Base-by-base conservation (phyloP, 2,888 invertebrate species). In the Malthinus seriepunctatus region DNA sequence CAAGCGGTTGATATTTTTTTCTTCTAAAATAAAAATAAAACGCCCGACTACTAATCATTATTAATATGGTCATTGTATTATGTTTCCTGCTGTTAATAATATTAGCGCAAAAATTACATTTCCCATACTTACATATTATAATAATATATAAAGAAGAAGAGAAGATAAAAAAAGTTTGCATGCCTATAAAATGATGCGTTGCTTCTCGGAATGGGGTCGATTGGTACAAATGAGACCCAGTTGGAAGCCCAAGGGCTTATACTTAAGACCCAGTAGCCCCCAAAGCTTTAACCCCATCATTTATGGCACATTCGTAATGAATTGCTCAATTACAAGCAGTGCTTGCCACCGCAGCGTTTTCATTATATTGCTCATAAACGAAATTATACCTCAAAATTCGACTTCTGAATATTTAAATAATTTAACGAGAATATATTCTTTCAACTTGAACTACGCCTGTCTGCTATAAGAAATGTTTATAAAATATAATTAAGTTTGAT, bases 271-370 rank as follows among this genome's bases (percentile, higher is more conserved):
- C 72, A 61, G 72, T 72, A 72, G 72, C 69, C 71, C 68, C 66
- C 23, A 23, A 53, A 64, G 67, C 67, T 61, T 46, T 67, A 67
- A 67, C 69, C 69, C 71, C 68, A 71, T 71, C 69, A 68, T 67
- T 69, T 69, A 65, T 60, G 65, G 64, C 64, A 56, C 62, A 62
- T 63, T 60, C 59, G 67, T 72, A 72, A 72, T 72, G 72, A 72
- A 72, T 72, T 71, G 69, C 72, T 72, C 71, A 72, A 72, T 72
- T 72, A 72, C 72, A 71, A 69, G 58, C 67, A 66, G 63, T 64
- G 71, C 69, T 67, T 69, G 71, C 72, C 70, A 72, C 71, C 70
- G 71, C 71, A 61, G 72, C 64, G 71, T 71, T 67, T 71, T 71
- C 71, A 72, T 72, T 72, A 72, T 69, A 23, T 23, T 69, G 69